Evolutionary conservation across 2,888 invertebrate species (phyloP).

Genomic region (Tiliacea aurago): DNA sequence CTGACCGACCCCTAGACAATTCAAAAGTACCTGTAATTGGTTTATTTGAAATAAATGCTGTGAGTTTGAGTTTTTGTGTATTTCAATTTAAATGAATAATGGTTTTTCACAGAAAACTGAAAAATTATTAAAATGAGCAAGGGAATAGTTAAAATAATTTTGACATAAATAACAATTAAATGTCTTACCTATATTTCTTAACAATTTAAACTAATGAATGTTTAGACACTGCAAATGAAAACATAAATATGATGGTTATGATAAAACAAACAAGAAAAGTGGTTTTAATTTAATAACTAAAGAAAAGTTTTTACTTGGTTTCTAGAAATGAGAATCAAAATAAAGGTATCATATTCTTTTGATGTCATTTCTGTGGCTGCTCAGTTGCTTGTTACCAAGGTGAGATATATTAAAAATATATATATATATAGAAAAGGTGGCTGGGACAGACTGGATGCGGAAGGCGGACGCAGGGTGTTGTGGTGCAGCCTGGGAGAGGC

Average conservation of each 20-base stretch:
- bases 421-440: too few species aligned
- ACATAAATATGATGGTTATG: background rate
- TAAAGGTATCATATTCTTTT: too few species aligned
- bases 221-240: background rate
- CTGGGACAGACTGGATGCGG: too few species aligned
- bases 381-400: too few species aligned
- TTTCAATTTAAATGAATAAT: slow-evolving; percentile 12
- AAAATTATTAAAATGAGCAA: slow-evolving; percentile 14
- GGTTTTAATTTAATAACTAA: background rate
- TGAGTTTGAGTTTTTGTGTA: too few species aligned
- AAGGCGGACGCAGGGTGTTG: too few species aligned
- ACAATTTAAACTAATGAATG: slow-evolving; percentile 13
- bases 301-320: background rate
- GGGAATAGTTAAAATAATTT: slow-evolving; percentile 9
- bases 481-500: too few species aligned
- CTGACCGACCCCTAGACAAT: too few species aligned
- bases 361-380: too few species aligned
- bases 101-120: slow-evolving; percentile 1
- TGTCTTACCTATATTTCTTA: slow-evolving; percentile 28
- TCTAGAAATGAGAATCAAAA: background rate
- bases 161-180: slow-evolving; percentile 17
- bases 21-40: too few species aligned
- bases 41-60: too few species aligned
- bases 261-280: background rate
- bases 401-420: too few species aligned